A percentile compares a stretch with the other conserved stretches of the same genome.
Conservation (phyloP, 2,797 vertebrate species). For the Scomberomorus guttatus region DNA sequence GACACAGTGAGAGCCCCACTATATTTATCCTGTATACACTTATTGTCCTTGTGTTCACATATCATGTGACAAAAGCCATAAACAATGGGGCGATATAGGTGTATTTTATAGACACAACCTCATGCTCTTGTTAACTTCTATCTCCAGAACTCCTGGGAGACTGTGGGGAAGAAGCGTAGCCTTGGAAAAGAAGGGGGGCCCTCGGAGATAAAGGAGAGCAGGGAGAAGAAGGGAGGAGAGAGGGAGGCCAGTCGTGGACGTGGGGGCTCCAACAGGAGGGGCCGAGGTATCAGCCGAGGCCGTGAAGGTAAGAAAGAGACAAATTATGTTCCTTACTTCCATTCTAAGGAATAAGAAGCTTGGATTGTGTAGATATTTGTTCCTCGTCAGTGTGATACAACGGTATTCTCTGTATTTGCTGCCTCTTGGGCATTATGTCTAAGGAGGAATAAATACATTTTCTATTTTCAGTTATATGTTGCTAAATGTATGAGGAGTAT, state of each 20-base stretch:
- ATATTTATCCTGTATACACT: not conserved
- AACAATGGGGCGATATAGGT: not conserved
- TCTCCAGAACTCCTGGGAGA: conserved; percentile 96
- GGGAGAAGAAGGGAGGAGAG: conserved; percentile 90
- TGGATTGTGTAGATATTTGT: not conserved
- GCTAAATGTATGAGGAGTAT: not conserved
- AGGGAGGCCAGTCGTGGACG: conserved; percentile 90
- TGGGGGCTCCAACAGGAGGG: conserved; percentile 89
- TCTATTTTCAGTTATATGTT: not conserved
- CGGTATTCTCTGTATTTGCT: not conserved
- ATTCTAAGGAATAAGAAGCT: not conserved
- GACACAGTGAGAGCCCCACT: conserved; percentile 86
- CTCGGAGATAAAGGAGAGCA: conserved; percentile 89
- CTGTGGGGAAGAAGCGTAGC: conserved; percentile 95
- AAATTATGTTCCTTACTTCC: not conserved
- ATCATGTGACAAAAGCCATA: not conserved
- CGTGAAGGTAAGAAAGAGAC: conserved; percentile 87
- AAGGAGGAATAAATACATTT: no score
- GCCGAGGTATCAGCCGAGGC: conserved; percentile 90
- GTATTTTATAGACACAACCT: not conserved
- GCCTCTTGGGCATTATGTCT: not conserved
- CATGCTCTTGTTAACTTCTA: not conserved
- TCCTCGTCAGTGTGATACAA: not conserved
- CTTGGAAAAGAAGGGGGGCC: conserved; percentile 91
- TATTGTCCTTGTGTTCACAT: not conserved